Evolutionary conservation across 2,797 vertebrate species (phyloP).

Genomic region (Melanotaenia maccullochi): DNA sequence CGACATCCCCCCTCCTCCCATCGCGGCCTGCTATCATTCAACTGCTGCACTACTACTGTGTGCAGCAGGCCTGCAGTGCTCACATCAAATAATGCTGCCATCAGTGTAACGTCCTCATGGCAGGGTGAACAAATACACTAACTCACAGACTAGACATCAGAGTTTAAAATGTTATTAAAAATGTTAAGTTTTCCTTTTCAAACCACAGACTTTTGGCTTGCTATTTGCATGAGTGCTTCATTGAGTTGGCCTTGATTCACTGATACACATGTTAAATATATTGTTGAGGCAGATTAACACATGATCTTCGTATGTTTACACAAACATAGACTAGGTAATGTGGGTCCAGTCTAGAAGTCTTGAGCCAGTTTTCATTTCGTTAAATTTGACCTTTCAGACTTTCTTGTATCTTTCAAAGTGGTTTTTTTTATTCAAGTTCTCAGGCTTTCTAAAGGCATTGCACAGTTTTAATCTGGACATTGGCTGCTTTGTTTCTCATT

Average conservation of each 20-base stretch:
- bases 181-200: not conserved
- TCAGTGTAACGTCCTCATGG: constrained; percentile 25
- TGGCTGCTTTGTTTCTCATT: too few species aligned
- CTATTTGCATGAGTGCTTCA: not conserved
- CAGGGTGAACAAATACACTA: constrained; percentile 13
- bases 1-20: not conserved
- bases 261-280: not conserved
- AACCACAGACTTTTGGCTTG: not conserved
- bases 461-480: too few species aligned
- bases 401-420: too few species aligned
- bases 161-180: not conserved
- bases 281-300: not conserved
- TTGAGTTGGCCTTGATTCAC: not conserved
- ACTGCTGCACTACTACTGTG: constrained; percentile 30
- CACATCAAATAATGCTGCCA: constrained; percentile 42
- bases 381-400: too few species aligned
- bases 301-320: too few species aligned
- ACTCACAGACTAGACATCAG: not conserved
- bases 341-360: too few species aligned
- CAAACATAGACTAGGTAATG: too few species aligned
- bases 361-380: too few species aligned
- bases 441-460: too few species aligned
- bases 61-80: constrained; percentile 31
- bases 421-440: too few species aligned
- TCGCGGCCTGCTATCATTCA: constrained; percentile 39